These are phyloP conservation scores for Drosophila miranda DNA, from an alignment of 1,140 invertebrate species.

Conservation along the genomic window DNA sequence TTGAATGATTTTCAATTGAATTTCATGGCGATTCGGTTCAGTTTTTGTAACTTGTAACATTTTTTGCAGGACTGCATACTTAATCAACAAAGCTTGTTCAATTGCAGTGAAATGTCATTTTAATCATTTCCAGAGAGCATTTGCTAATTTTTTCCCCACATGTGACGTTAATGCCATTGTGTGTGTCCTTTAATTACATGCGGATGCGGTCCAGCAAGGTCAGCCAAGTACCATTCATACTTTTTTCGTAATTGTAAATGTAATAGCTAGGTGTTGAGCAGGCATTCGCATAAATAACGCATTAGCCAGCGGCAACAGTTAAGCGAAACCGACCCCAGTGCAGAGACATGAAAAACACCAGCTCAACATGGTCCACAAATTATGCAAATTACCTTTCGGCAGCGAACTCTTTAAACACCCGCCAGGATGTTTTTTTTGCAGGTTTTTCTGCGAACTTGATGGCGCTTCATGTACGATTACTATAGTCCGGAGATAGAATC, in stretches of 20 bases:
- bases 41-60: background rate
- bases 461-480: too few species aligned
- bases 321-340: background rate
- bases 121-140: slow-evolving; percentile 58
- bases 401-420: slow-evolving; percentile 43
- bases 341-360: slow-evolving; percentile 8
- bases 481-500: too few species aligned
- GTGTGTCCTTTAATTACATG: slow-evolving; percentile 23
- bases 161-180: slow-evolving; percentile 11
- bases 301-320: slow-evolving; percentile 41
- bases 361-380: slow-evolving; percentile 57
- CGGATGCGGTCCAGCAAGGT: slow-evolving; percentile 28
- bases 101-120: slow-evolving; percentile 68
- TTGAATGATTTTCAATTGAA: slow-evolving; percentile 74
- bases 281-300: slow-evolving; percentile 48
- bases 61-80: slow-evolving; percentile 23
- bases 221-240: slow-evolving; percentile 7
- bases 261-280: slow-evolving; percentile 67
- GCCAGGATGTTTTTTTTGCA: background rate
- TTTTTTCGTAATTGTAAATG: slow-evolving; percentile 49
- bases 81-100: slow-evolving; percentile 65
- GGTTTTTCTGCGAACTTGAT: too few species aligned
- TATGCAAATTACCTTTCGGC: slow-evolving; percentile 64
- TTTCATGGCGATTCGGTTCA: slow-evolving; percentile 42
- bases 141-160: slow-evolving; percentile 47